A percentile compares a stretch with the other conserved stretches of the same genome.
Conservation (phyloP, 2,113 vertebrate genomes). For the Dolichotis patagonum region DNA sequence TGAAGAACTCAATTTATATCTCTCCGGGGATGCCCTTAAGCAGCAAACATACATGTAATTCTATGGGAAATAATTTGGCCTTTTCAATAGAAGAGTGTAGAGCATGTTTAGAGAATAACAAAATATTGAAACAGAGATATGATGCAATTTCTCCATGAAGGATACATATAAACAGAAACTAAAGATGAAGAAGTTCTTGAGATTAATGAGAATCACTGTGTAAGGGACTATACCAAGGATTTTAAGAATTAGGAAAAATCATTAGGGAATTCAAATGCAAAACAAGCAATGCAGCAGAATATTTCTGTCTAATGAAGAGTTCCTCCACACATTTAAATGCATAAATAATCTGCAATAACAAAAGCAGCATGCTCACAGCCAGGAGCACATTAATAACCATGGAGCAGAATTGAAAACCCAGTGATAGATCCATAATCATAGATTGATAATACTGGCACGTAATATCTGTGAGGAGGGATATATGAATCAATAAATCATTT, state of each 20-base stretch:
- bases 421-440: neutral
- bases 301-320: neutral
- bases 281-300: neutral
- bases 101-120: neutral
- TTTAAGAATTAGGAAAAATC: neutral
- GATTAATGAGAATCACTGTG: neutral
- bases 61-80: neutral
- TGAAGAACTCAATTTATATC: neutral
- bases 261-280: neutral
- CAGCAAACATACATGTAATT: neutral
- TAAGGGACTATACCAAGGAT: neutral
- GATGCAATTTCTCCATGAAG: neutral
- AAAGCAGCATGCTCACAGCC: neutral
- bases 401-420: neutral
- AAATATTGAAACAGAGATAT: neutral
- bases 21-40: neutral
- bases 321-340: neutral
- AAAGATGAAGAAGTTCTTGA: neutral
- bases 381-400: neutral
- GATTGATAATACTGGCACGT: neutral
- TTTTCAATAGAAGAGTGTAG: neutral
- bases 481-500: constrained; percentile 28
- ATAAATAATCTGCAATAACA: neutral
- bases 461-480: neutral
- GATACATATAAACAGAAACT: neutral